A percentile compares a stretch with the other conserved stretches of the same genome.
Conservation (phyloP, 2,113 vertebrate genomes). For the Galbula dea region DNA sequence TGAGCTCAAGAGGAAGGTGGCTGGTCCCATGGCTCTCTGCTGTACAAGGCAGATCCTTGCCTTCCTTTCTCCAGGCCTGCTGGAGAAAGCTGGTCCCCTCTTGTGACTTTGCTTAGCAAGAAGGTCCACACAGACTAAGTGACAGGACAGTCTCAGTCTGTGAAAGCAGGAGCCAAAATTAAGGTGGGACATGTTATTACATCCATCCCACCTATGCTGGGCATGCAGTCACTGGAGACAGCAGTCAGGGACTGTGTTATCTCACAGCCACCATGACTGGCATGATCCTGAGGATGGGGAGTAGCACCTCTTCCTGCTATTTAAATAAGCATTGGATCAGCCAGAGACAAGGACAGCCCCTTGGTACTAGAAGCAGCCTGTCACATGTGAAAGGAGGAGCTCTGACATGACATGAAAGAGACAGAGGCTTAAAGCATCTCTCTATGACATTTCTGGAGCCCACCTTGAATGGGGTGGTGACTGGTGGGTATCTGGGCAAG, state of each 20-base stretch:
- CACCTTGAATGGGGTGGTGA: not conserved
- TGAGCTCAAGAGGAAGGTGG: not conserved
- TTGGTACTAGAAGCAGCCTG: not conserved
- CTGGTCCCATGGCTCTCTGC: not conserved
- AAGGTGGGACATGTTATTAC: not conserved
- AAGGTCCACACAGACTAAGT: not conserved
- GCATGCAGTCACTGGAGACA: not conserved
- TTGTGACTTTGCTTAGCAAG: not conserved
- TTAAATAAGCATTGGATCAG: too few species aligned
- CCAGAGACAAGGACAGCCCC: not conserved
- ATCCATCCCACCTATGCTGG: not conserved
- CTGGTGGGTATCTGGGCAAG: not conserved
- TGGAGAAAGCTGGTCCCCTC: not conserved
- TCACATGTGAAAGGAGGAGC: not conserved
- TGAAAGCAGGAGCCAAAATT: not conserved
- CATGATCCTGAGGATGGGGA: not conserved
- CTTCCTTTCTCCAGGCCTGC: not conserved
- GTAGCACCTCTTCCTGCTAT: not conserved
- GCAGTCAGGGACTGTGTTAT: not conserved
- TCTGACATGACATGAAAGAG: not conserved
- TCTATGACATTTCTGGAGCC: not conserved
- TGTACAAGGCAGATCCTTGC: not conserved
- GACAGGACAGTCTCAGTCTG: not conserved
- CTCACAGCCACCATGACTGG: not conserved
- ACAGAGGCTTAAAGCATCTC: not conserved